Base-by-base conservation (phyloP, 2,113 vertebrate genomes). In the Myiozetetes cayanensis region DNA sequence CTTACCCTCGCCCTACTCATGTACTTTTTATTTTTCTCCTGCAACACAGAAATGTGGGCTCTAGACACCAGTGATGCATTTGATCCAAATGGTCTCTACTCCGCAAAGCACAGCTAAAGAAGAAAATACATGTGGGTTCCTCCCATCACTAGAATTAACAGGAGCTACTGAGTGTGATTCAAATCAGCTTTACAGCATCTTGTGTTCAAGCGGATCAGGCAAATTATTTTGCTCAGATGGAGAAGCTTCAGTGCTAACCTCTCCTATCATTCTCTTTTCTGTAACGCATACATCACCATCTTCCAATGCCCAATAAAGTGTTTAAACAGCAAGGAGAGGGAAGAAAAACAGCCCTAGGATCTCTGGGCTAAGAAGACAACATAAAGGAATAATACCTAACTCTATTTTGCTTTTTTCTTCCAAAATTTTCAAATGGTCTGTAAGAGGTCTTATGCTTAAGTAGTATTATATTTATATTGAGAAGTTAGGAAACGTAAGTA, bases 31-130 rank as follows among this genome's bases (percentile, higher is more conserved):
- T 82, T 96, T 97, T 96, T 96, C 92, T 94, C 78, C 77, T 88
- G 93, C 92, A 89, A 61, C 95, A 96, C 66, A 93, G 72, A 96
- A 93, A 86, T 75, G 75, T 77, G 93, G 92, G 94, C 72, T 97
- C 90, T 81, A 80, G 86, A 89, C 4, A 15, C 67, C 84, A 76
- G 83, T 5, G 50, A 91, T 70, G 81, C 56, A 80, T 91, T 96
- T 91, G 87, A 93, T 70, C 76, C 67, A 89, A 97, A 96, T 93
- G 68, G 75, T 89, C 85, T 77, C 67, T 91, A 89, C 74, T 70
- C 87, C 8, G 8, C 82, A 88, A 43, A 81, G 62, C 84, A 58
- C 27, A 85, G 67, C 58, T 93, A 93, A 96, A 62, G 75, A 44
- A 94, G 72, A 83, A 80, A 93, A 70, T 25, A 78, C 31, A n/a